Conservation (phyloP, 1,140 invertebrate genomes). For the Calliopsis andreniformis region DNA sequence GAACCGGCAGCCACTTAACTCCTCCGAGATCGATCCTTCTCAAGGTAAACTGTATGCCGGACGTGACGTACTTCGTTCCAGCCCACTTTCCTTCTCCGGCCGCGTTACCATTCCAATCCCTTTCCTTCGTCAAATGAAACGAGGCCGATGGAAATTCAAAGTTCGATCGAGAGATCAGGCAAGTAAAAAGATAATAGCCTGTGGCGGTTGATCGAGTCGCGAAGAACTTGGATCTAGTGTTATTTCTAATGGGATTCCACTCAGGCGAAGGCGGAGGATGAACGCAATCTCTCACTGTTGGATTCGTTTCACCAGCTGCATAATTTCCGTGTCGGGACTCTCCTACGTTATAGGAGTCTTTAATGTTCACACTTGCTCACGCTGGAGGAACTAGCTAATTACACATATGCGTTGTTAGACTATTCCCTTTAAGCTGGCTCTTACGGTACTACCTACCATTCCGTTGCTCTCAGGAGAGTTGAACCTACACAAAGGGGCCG, state of each 20-base stretch:
- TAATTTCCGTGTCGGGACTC: too few species aligned
- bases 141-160: conserved; percentile 13
- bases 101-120: neutral
- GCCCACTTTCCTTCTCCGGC: conserved; percentile 43
- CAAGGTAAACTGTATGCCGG: conserved; percentile 57
- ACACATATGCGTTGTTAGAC: too few species aligned
- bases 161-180: neutral
- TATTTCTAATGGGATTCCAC: conserved; percentile 17
- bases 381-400: too few species aligned
- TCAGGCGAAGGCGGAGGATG: neutral
- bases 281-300: neutral
- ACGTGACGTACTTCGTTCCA: conserved; percentile 57
- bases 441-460: too few species aligned
- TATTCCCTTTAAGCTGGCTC: too few species aligned
- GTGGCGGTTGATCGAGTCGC: neutral
- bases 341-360: too few species aligned
- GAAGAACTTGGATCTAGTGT: neutral
- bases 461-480: too few species aligned
- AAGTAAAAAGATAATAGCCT: conserved; percentile 28
- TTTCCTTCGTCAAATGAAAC: neutral
- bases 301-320: neutral
- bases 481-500: neutral
- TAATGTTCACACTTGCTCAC: too few species aligned
- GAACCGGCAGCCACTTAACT: conserved; percentile 57
- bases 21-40: conserved; percentile 58